Conservation (phyloP, 2,888 invertebrate genomes). For the Mesorhabditis spiculigera region DNA sequence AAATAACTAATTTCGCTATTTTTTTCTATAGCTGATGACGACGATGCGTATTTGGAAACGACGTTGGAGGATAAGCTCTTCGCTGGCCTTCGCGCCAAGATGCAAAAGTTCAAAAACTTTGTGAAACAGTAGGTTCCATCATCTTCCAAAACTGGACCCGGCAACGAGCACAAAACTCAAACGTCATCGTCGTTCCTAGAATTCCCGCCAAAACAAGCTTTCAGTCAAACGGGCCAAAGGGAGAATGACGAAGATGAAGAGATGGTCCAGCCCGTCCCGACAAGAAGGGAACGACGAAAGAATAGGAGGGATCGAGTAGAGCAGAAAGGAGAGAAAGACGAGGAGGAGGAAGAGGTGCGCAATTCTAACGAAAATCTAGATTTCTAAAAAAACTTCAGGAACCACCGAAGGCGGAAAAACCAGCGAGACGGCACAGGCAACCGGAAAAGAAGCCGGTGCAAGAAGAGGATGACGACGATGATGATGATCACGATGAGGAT, state of each 20-base stretch:
- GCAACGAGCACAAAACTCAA: too few relatives aligned
- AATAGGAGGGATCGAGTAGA: constrained; percentile 1
- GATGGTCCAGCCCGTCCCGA: constrained; percentile 8
- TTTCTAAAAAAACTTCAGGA: constrained; percentile 11
- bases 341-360: constrained; percentile 9
- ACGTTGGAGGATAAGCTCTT: constrained; percentile 28
- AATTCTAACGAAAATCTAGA: constrained; percentile 16
- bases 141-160: too few relatives aligned
- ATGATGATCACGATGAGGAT: constrained; percentile 16
- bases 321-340: constrained; percentile 10
- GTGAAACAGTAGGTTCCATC: background rate
- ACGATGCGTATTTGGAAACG: constrained; percentile 14
- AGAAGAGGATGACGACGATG: constrained; percentile 21
- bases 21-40: constrained; percentile 11
- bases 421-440: background rate
- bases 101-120: constrained; percentile 10
- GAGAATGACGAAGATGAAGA: constrained; percentile 13
- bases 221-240: too few relatives aligned
- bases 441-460: constrained; percentile 11
- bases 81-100: constrained; percentile 33
- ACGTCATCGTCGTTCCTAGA: too few relatives aligned
- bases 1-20: background rate
- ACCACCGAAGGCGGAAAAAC: constrained; percentile 5
- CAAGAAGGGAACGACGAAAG: constrained; percentile 15
- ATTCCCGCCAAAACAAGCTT: too few relatives aligned